A percentile compares a stretch with the other conserved stretches of the same genome.
These are phyloP conservation scores for Thelaira solivaga DNA, from an alignment of 2,888 invertebrate genomes.

Conservation along the genomic window DNA sequence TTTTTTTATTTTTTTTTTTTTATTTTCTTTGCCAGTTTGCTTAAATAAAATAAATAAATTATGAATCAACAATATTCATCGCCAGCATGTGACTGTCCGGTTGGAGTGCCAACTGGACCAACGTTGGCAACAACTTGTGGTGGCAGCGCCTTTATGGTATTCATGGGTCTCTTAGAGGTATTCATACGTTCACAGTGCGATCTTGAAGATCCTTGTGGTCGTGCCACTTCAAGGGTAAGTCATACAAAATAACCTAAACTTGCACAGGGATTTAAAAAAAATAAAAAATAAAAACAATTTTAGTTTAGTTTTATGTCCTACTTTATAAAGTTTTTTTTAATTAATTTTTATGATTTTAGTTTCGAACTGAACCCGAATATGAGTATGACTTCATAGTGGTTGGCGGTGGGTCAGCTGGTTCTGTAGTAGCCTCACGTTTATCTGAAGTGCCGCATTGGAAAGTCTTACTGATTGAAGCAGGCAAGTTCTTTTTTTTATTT, in stretches of 20 bases:
- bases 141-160: conserved; percentile 90
- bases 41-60: background rate
- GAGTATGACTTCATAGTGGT: conserved; percentile 77
- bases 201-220: conserved; percentile 90
- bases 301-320: background rate
- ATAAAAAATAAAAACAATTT: conserved; percentile 28
- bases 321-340: too few relatives aligned
- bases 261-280: too few relatives aligned
- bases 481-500: conserved; percentile 68
- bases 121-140: conserved; percentile 91
- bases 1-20: background rate
- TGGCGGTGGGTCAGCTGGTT: conserved; percentile 76
- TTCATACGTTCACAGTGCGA: conserved; percentile 92
- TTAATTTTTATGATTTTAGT: conserved; percentile 65
- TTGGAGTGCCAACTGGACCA: conserved; percentile 87
- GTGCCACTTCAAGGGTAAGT: conserved; percentile 80
- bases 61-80: conserved; percentile 36
- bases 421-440: conserved; percentile 76
- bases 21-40: background rate
- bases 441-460: conserved; percentile 77
- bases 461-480: conserved; percentile 77
- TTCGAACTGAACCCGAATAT: conserved; percentile 76
- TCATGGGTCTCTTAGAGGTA: conserved; percentile 92
- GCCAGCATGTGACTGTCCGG: conserved; percentile 85
- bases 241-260: background rate